A percentile compares a stretch with the other conserved stretches of the same genome.
Conservation (phyloP, 2,797 vertebrate genomes). For the Sebastiscus tertius region DNA sequence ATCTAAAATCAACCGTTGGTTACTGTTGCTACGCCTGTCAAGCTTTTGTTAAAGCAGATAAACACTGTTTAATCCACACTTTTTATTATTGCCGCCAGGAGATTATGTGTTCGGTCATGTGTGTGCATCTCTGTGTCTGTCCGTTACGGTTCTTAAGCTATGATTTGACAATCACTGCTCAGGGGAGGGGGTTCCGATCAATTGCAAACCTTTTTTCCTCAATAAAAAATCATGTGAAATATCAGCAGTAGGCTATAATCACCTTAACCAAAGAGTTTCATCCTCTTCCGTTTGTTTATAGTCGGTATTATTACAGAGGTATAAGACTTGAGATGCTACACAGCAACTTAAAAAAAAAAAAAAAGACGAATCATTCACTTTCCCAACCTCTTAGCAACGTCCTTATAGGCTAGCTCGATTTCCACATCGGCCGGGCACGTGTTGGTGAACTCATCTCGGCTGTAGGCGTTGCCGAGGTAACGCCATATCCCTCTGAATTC, state of each 20-base stretch:
- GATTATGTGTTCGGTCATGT: no score
- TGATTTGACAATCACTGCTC: neutral
- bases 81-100: no score
- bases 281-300: neutral
- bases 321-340: neutral
- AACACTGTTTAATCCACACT: neutral
- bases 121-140: no score
- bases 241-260: neutral
- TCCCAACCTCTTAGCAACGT: slow-evolving; percentile 92
- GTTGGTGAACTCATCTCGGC: slow-evolving; percentile 93
- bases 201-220: neutral
- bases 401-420: slow-evolving; percentile 93
- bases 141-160: neutral
- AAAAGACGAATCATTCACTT: slow-evolving; percentile 71
- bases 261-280: neutral
- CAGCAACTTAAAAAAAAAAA: neutral
- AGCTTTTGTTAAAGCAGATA: neutral
- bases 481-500: slow-evolving; percentile 92
- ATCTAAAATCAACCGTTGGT: neutral
- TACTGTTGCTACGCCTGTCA: neutral
- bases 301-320: neutral
- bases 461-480: slow-evolving; percentile 92
- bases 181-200: neutral
- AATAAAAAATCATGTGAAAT: neutral
- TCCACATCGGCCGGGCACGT: slow-evolving; percentile 93